These are phyloP conservation scores for Plectropomus leopardus DNA, from an alignment of 2,113 vertebrate species.

Conservation along the genomic window DNA sequence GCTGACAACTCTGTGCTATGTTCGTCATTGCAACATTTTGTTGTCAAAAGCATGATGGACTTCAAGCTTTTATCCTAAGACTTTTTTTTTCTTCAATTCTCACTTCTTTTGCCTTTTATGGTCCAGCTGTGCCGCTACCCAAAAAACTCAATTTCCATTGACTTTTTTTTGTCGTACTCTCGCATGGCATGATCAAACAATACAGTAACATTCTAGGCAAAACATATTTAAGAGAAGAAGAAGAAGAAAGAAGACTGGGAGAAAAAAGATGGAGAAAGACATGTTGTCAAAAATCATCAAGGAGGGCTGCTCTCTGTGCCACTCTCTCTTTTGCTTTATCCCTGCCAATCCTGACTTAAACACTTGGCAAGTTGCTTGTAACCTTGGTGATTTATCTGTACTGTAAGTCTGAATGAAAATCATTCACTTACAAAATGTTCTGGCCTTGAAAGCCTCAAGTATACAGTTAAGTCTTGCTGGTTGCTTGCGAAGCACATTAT, in stretches of 20 bases:
- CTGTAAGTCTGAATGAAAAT: not conserved
- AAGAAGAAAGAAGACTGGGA: slow-evolving; percentile 1
- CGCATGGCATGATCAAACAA: slow-evolving; percentile 26
- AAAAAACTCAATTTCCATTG: slow-evolving; percentile 27
- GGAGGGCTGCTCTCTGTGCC: not conserved
- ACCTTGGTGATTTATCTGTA: not conserved
- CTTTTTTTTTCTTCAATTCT: slow-evolving; percentile 16
- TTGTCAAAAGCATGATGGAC: slow-evolving; percentile 64
- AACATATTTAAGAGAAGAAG: slow-evolving; percentile 18
- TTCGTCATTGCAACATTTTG: slow-evolving; percentile 61
- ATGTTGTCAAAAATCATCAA: slow-evolving; percentile 24
- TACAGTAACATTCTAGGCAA: not conserved
- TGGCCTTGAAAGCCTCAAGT: not conserved
- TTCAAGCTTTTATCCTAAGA: slow-evolving; percentile 59
- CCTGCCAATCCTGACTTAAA: slow-evolving; percentile 15
- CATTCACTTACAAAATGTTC: not conserved
- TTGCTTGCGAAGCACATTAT: not conserved
- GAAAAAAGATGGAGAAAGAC: slow-evolving; percentile 4
- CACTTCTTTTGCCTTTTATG: slow-evolving; percentile 19
- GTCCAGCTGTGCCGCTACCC: slow-evolving; percentile 51
- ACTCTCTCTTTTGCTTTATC: not conserved
- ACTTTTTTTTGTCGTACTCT: slow-evolving; percentile 4
- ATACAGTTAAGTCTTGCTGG: not conserved
- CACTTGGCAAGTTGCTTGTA: not conserved
- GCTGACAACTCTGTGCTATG: slow-evolving; percentile 57